These are phyloP conservation scores for Tiliacea citrago DNA, from an alignment of 2,888 invertebrate genomes.

Conservation along the genomic window DNA sequence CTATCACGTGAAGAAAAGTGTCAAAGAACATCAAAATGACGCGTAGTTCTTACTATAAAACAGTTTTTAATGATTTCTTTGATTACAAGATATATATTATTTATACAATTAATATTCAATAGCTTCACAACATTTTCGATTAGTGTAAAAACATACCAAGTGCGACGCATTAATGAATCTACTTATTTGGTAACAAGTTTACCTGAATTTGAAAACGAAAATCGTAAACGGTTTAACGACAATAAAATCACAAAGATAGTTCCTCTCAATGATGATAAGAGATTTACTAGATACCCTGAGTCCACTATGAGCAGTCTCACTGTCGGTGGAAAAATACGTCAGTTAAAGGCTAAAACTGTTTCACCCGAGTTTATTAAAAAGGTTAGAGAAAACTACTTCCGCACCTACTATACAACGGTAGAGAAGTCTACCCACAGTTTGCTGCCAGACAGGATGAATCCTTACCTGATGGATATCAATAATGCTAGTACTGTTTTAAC, in stretches of 20 bases:
- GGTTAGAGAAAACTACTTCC: conserved; percentile 82
- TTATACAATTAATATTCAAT: conserved; percentile 73
- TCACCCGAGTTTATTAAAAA: conserved; percentile 76
- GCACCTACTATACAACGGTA: conserved; percentile 71
- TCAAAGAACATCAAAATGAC: conserved; percentile 54
- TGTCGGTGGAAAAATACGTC: conserved; percentile 67
- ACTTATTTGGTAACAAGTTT: conserved; percentile 81
- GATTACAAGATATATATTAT: conserved; percentile 70
- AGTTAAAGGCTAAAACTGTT: conserved; percentile 67
- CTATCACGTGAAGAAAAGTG: conserved; percentile 3
- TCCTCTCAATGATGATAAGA: conserved; percentile 42
- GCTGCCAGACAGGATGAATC: conserved; percentile 31
- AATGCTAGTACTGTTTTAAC: conserved; percentile 35
- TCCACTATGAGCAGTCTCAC: conserved; percentile 59
- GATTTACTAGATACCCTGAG: conserved; percentile 18
- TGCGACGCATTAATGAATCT: conserved; percentile 80
- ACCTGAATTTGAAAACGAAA: conserved; percentile 74
- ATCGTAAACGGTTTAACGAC: conserved; percentile 44
- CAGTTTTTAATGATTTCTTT: conserved; percentile 68
- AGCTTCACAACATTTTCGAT: conserved; percentile 71
- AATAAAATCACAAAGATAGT: conserved; percentile 38
- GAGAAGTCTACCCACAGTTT: conserved; percentile 63
- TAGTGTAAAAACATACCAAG: conserved; percentile 82
- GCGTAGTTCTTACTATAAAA: conserved; percentile 31
- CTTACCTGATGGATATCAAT: conserved; percentile 31